These are phyloP conservation scores for Lagopus leucura DNA, from an alignment of 2,113 vertebrate species.

Conservation along the genomic window DNA sequence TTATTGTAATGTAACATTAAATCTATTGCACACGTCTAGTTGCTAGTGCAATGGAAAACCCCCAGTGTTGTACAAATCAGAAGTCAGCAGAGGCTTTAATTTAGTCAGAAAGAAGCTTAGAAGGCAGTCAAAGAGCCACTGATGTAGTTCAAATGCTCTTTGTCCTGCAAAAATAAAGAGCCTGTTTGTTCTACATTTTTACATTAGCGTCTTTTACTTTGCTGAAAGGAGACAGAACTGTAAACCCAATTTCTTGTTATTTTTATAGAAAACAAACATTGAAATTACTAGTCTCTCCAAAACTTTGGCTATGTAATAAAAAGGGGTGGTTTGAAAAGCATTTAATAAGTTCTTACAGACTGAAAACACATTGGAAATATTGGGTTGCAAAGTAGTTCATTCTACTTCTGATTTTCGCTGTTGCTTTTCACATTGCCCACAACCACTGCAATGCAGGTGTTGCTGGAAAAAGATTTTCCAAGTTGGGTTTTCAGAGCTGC, in stretches of 20 bases:
- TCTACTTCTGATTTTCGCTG: background rate
- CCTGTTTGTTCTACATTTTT: conserved; percentile 48
- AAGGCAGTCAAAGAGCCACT: conserved; percentile 63
- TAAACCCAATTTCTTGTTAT: background rate
- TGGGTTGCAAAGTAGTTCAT: background rate
- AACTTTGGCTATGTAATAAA: background rate
- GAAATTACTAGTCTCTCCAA: background rate
- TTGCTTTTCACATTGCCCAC: background rate
- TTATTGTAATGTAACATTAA: background rate
- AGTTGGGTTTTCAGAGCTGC: background rate
- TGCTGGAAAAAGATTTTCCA: background rate
- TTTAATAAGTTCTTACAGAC: background rate
- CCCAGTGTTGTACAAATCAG: background rate
- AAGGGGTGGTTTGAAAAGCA: background rate
- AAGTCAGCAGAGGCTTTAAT: conserved; percentile 38
- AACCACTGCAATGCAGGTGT: background rate
- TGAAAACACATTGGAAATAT: background rate
- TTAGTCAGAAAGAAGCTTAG: conserved; percentile 55
- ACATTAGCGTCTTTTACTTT: conserved; percentile 51
- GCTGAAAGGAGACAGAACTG: background rate
- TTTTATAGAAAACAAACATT: background rate
- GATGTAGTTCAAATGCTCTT: conserved; percentile 63
- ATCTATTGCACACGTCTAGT: background rate
- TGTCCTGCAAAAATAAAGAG: conserved; percentile 58
- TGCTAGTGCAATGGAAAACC: background rate